phyloP scores from a whole-genome alignment of 2,888 invertebrate species.

The Leucoma salicis region DNA sequence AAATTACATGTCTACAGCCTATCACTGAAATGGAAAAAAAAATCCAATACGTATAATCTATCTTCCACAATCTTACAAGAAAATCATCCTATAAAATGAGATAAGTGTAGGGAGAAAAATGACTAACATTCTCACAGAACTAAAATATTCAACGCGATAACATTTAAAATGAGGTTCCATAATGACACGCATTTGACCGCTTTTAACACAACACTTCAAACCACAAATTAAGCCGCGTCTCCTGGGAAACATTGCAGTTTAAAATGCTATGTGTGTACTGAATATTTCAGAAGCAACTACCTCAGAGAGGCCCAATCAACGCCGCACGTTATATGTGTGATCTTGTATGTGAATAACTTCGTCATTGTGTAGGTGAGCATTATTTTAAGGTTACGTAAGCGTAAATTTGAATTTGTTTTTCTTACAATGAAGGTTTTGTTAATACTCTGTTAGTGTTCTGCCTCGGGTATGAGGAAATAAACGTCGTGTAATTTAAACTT shows the following conservation, averaged over 20 bases:
- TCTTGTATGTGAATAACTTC: constrained; percentile 19
- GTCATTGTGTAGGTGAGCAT: constrained; percentile 8
- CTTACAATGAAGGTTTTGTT: constrained; percentile 24
- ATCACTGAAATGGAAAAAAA: too few species aligned
- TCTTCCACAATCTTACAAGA: too few species aligned
- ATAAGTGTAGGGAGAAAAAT: not conserved
- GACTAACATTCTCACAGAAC: not conserved
- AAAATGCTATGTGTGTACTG: constrained; percentile 36
- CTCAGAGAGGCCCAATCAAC: constrained; percentile 30
- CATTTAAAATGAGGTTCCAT: constrained; percentile 20
- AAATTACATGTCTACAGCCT: too few species aligned
- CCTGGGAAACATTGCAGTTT: constrained; percentile 31
- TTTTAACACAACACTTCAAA: constrained; percentile 35
- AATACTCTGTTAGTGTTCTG: constrained; percentile 4
- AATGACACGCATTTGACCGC: constrained; percentile 34
- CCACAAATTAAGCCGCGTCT: constrained; percentile 37
- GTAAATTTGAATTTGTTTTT: constrained; percentile 25
- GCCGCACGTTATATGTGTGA: constrained; percentile 22
- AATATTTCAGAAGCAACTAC: constrained; percentile 41
- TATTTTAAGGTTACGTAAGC: constrained; percentile 20
- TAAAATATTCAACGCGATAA: constrained; percentile 12
- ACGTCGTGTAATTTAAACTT: constrained; percentile 15
- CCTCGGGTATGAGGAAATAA: constrained; percentile 18
- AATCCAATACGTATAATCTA: too few species aligned
- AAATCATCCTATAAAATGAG: too few species aligned